A percentile compares a stretch with the other conserved stretches of the same genome.
Conservation (phyloP, 2,113 vertebrate species). For the Archocentrus centrarchus region DNA sequence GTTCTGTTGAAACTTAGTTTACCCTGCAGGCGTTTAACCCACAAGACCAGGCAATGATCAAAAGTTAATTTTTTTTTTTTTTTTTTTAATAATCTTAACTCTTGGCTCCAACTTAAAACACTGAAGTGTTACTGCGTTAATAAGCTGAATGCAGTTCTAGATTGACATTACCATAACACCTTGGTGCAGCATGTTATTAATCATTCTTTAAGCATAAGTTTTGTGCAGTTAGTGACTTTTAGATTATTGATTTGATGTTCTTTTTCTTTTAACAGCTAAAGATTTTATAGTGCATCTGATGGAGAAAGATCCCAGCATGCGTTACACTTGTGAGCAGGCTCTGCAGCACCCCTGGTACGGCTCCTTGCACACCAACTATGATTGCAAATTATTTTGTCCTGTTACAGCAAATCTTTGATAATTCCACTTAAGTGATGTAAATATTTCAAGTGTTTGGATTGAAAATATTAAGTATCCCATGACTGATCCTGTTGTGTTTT, state of each 20-base stretch:
- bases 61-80: not conserved
- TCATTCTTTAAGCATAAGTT: not conserved
- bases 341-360: conserved; percentile 96
- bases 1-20: not conserved
- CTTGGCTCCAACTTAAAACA: not conserved
- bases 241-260: not conserved
- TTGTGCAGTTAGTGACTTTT: not conserved
- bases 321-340: conserved; percentile 95
- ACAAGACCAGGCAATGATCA: conserved; percentile 12
- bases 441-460: not conserved
- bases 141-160: not conserved
- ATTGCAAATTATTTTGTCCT: not conserved
- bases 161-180: not conserved
- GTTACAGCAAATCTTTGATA: not conserved
- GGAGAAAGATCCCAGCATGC: conserved; percentile 90
- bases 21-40: not conserved
- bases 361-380: not conserved
- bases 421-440: not conserved
- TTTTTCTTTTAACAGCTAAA: conserved; percentile 85
- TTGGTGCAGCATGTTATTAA: not conserved
- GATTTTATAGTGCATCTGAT: conserved; percentile 97
- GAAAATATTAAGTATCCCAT: too few species aligned
- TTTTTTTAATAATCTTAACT: not conserved
- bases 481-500: too few species aligned
- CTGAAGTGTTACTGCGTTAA: not conserved